Percentiles rank a stretch among this genome's conserved stretches.
Conservation (phyloP, 2,888 invertebrate genomes). For the Xiphydria camelus region DNA sequence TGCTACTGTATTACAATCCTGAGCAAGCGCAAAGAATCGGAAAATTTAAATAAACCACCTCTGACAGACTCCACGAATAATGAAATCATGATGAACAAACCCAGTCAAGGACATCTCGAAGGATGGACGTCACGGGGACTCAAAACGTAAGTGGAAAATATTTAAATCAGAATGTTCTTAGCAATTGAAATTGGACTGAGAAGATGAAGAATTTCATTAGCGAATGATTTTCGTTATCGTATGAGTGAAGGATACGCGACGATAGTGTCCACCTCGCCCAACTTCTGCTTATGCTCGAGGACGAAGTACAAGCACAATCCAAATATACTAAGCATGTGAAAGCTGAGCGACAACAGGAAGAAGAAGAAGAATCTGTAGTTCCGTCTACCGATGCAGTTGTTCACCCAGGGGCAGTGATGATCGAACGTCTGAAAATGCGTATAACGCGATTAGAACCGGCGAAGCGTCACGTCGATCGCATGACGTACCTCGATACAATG, state of each 20-base stretch:
- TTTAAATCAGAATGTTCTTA: not conserved
- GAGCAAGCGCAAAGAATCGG: conserved; percentile 34
- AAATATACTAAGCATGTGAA: conserved; percentile 98
- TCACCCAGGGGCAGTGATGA: conserved; percentile 99
- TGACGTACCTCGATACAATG: conserved; percentile 89
- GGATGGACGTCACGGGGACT: too few relatives aligned
- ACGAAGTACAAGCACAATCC: conserved; percentile 91
- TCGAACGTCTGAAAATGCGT: conserved; percentile 87
- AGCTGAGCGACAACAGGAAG: conserved; percentile 92
- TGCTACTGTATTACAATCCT: not conserved
- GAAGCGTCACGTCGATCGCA: conserved; percentile 1
- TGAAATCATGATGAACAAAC: too few relatives aligned
- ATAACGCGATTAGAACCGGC: conserved; percentile 5
- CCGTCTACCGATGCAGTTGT: conserved; percentile 94
- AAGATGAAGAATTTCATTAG: too few relatives aligned
- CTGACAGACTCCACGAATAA: too few relatives aligned
- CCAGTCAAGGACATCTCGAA: too few relatives aligned
- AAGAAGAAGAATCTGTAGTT: conserved; percentile 99
- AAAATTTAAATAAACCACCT: too few relatives aligned
- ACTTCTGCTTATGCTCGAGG: conserved; percentile 78
- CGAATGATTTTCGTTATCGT: too few relatives aligned
- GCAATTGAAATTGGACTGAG: not conserved
- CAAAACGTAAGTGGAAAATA: too few relatives aligned
- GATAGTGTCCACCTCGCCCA: conserved; percentile 80
- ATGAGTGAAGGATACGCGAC: conserved; percentile 88